These are phyloP conservation scores for Melipona quadrifasciata DNA, from an alignment of 1,140 invertebrate genomes.

Conservation along the genomic window DNA sequence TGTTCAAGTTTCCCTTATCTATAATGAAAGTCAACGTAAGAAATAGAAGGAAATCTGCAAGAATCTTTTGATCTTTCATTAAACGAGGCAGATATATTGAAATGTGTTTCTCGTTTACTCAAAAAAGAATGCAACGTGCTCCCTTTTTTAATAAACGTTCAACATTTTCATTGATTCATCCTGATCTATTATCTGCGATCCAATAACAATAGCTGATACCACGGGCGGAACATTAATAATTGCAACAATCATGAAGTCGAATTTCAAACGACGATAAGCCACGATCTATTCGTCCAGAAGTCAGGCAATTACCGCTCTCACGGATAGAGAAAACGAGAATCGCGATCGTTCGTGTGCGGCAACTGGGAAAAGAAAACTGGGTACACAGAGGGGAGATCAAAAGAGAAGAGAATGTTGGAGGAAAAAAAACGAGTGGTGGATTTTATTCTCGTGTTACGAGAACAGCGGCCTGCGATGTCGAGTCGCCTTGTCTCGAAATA, in stretches of 20 bases:
- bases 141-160: neutral
- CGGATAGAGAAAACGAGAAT: constrained; percentile 6
- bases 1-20: too few species aligned
- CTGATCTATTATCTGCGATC: neutral
- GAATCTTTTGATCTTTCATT: too few species aligned
- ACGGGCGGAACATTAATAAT: neutral
- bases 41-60: too few species aligned
- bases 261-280: neutral
- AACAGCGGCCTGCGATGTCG: neutral
- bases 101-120: neutral
- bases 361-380: neutral
- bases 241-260: neutral
- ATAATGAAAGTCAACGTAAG: too few species aligned
- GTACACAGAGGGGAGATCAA: too few species aligned
- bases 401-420: neutral
- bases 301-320: constrained; percentile 43
- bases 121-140: neutral
- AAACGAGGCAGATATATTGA: too few species aligned
- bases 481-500: neutral
- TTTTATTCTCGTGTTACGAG: constrained; percentile 12
- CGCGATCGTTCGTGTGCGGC: neutral
- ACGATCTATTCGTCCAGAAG: neutral
- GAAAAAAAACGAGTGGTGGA: neutral
- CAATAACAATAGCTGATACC: neutral
- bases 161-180: neutral